phyloP scores from a whole-genome alignment of 2,113 vertebrate species.

The Xiphorhynchus elegans region DNA sequence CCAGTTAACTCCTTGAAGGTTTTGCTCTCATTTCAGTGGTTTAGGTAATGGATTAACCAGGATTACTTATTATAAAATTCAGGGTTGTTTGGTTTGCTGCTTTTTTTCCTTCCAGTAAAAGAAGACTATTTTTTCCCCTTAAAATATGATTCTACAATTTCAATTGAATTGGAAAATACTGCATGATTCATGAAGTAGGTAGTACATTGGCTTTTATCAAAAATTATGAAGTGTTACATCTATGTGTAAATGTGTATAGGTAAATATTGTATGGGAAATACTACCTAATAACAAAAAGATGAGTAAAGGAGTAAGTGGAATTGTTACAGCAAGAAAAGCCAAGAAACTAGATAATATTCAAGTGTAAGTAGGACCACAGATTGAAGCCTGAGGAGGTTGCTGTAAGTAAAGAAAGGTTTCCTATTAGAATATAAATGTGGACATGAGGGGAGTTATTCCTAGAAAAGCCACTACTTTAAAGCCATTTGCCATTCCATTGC shows the following conservation, averaged over 20 bases:
- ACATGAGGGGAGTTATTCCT: not conserved
- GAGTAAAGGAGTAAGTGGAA: not conserved
- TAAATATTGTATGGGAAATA: not conserved
- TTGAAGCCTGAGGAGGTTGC: not conserved
- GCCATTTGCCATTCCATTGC: not conserved
- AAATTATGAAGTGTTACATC: not conserved
- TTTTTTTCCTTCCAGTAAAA: not conserved
- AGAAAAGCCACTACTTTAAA: conserved; percentile 41
- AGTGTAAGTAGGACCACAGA: not conserved
- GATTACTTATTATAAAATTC: not conserved
- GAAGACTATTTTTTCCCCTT: not conserved
- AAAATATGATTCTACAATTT: not conserved
- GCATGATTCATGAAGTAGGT: not conserved
- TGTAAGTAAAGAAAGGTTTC: not conserved
- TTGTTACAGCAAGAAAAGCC: not conserved
- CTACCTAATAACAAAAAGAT: not conserved
- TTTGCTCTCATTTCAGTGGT: not conserved
- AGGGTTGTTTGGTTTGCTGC: not conserved
- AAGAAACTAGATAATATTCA: not conserved
- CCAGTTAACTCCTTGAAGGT: no score
- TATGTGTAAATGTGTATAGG: not conserved
- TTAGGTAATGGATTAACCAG: not conserved
- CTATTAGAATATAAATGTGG: not conserved
- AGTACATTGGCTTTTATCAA: not conserved
- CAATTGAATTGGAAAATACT: not conserved